Conservation (phyloP, 2,113 vertebrate genomes). For the Ariopsis seemanni region DNA sequence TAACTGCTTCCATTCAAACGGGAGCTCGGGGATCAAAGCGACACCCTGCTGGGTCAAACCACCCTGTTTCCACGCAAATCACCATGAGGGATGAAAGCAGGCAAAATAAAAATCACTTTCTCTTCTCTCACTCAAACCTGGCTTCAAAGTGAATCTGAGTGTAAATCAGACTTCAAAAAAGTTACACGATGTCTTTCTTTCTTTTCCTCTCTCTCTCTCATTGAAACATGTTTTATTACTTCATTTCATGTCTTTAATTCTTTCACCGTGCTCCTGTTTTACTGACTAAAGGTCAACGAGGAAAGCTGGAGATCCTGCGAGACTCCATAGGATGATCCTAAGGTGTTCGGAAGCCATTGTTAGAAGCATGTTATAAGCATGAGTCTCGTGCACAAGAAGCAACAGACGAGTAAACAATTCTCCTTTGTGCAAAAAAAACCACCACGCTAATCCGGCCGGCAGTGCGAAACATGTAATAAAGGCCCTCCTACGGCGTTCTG, state of each 20-base stretch:
- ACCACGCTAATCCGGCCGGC: slow-evolving; percentile 70
- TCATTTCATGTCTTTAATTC: slow-evolving; percentile 3
- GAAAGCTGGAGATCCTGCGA: neutral
- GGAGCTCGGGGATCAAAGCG: slow-evolving; percentile 33
- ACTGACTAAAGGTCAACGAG: neutral
- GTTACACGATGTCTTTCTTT: slow-evolving; percentile 21
- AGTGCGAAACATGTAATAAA: slow-evolving; percentile 73
- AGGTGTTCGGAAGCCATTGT: slow-evolving; percentile 25
- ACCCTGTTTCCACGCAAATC: slow-evolving; percentile 33
- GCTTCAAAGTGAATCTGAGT: slow-evolving; percentile 58
- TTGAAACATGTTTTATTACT: slow-evolving; percentile 42
- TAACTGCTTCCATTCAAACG: slow-evolving; percentile 27
- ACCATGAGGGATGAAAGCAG: slow-evolving; percentile 59
- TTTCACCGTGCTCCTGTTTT: neutral
- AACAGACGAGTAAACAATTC: slow-evolving; percentile 67
- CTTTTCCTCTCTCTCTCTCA: slow-evolving; percentile 42
- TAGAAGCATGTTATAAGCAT: slow-evolving; percentile 16
- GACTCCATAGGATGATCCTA: neutral
- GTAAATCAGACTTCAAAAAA: neutral
- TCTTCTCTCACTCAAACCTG: slow-evolving; percentile 63
- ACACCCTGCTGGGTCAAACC: slow-evolving; percentile 41
- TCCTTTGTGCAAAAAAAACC: slow-evolving; percentile 64
- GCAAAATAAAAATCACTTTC: slow-evolving; percentile 53
- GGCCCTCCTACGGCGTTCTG: slow-evolving; percentile 70
- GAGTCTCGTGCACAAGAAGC: slow-evolving; percentile 48